These are phyloP conservation scores for Gallinago paraguaiae DNA, from an alignment of 2,113 vertebrate species.

Conservation along the genomic window DNA sequence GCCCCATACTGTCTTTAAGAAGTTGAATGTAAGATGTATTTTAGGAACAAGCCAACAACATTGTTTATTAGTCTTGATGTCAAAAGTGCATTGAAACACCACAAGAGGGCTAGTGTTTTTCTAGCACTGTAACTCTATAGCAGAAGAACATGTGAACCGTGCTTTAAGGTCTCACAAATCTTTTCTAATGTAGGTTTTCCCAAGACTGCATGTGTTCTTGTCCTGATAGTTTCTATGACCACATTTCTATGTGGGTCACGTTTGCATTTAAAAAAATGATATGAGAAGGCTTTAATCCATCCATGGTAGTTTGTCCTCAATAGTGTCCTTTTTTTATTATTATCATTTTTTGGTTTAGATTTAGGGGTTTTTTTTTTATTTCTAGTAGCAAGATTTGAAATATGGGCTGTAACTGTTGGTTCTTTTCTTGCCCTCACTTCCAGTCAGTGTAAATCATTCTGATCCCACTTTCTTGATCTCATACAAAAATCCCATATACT, in stretches of 20 bases:
- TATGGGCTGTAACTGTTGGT: not conserved
- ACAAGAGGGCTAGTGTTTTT: not conserved
- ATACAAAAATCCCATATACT: not conserved
- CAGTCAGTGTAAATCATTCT: not conserved
- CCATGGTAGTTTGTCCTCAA: not conserved
- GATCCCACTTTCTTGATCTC: not conserved
- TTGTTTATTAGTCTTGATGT: not conserved
- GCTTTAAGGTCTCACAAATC: not conserved
- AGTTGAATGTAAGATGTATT: not conserved
- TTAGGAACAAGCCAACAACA: not conserved
- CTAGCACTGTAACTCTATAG: not conserved
- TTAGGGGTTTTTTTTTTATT: not conserved
- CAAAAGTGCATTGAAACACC: not conserved
- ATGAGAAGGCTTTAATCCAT: not conserved
- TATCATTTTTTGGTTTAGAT: not conserved
- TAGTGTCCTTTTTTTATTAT: not conserved
- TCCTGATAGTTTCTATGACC: not conserved
- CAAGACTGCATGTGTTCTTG: not conserved
- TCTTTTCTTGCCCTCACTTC: slow-evolving; percentile 4
- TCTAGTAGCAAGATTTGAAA: not conserved
- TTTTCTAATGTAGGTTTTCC: not conserved
- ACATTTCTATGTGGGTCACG: not conserved
- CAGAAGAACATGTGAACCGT: not conserved
- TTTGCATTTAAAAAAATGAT: not conserved
- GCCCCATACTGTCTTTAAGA: not conserved